Conservation (phyloP, 2,113 vertebrate species). For the Zootoca vivipara region DNA sequence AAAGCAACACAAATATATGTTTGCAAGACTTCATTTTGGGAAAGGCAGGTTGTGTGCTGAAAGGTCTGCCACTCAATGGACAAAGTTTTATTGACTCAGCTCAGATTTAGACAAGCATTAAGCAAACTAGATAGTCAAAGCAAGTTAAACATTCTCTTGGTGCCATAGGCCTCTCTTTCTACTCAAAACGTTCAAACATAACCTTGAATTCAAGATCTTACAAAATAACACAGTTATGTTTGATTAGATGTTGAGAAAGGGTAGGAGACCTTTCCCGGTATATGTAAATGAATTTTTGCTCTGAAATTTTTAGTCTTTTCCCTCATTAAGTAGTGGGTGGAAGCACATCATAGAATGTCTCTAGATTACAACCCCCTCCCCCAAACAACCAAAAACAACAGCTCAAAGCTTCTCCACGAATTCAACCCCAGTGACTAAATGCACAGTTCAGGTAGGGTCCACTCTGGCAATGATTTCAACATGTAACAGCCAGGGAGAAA, state of each 20-base stretch:
- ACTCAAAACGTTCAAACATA: constrained; percentile 56
- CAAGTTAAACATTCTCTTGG: constrained; percentile 73
- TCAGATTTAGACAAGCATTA: constrained; percentile 31
- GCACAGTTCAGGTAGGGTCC: not conserved
- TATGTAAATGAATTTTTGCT: not conserved
- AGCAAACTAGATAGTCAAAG: constrained; percentile 45
- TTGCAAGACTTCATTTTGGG: constrained; percentile 51
- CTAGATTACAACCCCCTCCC: not conserved
- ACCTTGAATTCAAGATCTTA: constrained; percentile 58
- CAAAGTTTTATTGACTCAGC: constrained; percentile 57
- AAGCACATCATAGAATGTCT: not conserved
- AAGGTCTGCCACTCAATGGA: constrained; percentile 17
- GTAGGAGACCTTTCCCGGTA: accelerated
- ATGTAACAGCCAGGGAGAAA: not conserved
- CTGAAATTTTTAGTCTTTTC: constrained; percentile 7
- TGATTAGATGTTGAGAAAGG: constrained; percentile 40
- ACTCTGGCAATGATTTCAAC: not conserved
- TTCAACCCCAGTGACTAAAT: not conserved
- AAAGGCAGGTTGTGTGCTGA: constrained; percentile 15
- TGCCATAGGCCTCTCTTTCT: constrained; percentile 19
- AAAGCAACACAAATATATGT: constrained; percentile 57
- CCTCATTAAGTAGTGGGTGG: not conserved
- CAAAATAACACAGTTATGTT: constrained; percentile 56
- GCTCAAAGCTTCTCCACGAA: not conserved
- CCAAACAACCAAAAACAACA: not conserved